These are phyloP conservation scores for Psococerastis gibbosa DNA, from an alignment of 2,888 invertebrate species.

Conservation along the genomic window DNA sequence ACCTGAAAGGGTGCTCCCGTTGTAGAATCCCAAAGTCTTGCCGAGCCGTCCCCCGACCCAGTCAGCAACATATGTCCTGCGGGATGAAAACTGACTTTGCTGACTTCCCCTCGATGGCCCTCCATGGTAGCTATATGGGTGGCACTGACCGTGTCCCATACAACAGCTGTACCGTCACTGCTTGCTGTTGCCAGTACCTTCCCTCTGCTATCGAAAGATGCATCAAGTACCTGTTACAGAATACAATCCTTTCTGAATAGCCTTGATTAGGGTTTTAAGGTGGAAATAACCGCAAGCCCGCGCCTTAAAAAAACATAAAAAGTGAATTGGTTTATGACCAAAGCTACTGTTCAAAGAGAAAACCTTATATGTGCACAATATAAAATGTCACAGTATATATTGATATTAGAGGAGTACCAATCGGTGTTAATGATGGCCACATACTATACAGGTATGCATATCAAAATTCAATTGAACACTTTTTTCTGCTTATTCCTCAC, in stretches of 20 bases:
- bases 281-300: no score
- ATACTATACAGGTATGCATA: no score
- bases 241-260: no score
- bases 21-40: slow-evolving; percentile 49
- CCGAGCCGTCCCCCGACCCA: slow-evolving; percentile 55
- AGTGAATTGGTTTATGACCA: no score
- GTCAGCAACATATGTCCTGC: slow-evolving; percentile 53
- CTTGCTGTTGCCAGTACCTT: slow-evolving; percentile 52
- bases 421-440: no score
- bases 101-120: slow-evolving; percentile 48
- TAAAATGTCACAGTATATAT: no score
- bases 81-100: slow-evolving; percentile 57
- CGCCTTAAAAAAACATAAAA: no score
- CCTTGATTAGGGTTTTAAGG: no score
- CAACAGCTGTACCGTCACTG: slow-evolving; percentile 51
- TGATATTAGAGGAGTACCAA: no score
- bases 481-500: neutral
- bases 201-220: slow-evolving; percentile 56
- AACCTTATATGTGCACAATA: no score
- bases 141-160: slow-evolving; percentile 41
- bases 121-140: slow-evolving; percentile 37
- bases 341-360: no score
- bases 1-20: slow-evolving; percentile 30
- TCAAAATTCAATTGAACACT: neutral
- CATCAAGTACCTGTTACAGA: slow-evolving; percentile 50